Evolutionary conservation across 2,888 invertebrate genomes (phyloP).

Genomic region (Morinoia aosen): DNA sequence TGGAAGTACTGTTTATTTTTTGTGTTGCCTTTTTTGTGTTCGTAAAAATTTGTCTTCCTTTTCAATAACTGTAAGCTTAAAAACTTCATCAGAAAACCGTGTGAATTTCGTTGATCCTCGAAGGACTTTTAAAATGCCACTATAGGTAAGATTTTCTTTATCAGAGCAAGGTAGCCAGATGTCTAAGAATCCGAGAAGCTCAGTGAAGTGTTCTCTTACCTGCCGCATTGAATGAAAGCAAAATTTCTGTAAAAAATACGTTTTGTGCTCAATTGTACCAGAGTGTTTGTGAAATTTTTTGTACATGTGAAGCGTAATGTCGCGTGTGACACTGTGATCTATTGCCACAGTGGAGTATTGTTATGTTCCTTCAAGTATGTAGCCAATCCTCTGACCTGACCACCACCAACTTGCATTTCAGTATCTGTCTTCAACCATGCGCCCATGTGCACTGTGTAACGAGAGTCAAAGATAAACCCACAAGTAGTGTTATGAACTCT

Average conservation of each 20-base stretch:
- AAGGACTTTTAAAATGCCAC: too few relatives aligned
- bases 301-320: neutral
- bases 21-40: too few relatives aligned
- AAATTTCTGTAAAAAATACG: neutral
- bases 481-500: neutral
- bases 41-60: too few relatives aligned
- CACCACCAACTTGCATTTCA: neutral
- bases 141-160: neutral
- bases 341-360: neutral
- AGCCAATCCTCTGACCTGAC: neutral
- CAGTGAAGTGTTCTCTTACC: neutral
- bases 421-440: neutral
- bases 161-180: neutral
- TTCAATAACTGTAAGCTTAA: too few relatives aligned
- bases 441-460: neutral
- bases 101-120: too few relatives aligned
- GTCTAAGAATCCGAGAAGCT: neutral
- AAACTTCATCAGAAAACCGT: too few relatives aligned
- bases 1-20: too few relatives aligned
- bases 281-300: neutral
- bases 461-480: neutral
- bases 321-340: neutral
- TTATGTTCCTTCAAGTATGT: neutral
- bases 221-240: neutral
- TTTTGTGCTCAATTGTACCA: neutral